Evolutionary conservation across 2,113 vertebrate genomes (phyloP).

Genomic region (Xenopus borealis): DNA sequence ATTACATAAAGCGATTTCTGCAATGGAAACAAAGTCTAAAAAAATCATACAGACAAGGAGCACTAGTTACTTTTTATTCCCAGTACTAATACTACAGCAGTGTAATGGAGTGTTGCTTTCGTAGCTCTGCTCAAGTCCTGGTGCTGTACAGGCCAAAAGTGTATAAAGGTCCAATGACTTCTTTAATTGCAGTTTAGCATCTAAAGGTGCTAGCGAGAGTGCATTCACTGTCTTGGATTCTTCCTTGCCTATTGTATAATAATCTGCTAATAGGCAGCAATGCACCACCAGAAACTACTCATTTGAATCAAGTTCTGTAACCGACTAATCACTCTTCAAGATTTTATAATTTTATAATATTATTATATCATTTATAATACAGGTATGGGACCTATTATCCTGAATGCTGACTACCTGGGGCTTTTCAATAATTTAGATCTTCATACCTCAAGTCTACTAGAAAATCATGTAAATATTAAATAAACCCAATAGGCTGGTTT

Average conservation of each 20-base stretch:
- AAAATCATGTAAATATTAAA: too few species aligned
- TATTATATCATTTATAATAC: too few species aligned
- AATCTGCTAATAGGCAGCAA: not conserved
- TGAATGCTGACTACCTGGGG: too few species aligned
- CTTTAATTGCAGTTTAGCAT: not conserved
- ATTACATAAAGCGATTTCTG: slow-evolving; percentile 55
- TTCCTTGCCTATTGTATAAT: too few species aligned
- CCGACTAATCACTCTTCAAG: too few species aligned
- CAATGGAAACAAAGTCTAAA: slow-evolving; percentile 63
- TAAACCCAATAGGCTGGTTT: too few species aligned
- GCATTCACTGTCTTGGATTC: too few species aligned
- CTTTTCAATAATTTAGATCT: too few species aligned
- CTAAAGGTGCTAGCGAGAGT: not conserved
- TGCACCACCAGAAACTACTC: not conserved
- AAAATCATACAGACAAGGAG: slow-evolving; percentile 52
- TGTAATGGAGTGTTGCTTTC: slow-evolving; percentile 39
- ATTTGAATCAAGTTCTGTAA: not conserved
- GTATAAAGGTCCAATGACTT: not conserved
- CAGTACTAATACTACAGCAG: slow-evolving; percentile 26
- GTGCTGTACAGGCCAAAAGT: not conserved
- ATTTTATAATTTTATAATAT: too few species aligned
- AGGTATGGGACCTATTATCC: too few species aligned
- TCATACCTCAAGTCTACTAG: too few species aligned
- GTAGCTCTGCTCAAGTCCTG: slow-evolving; percentile 6
- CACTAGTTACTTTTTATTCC: not conserved